phyloP scores from a whole-genome alignment of 2,888 invertebrate species.

The Leptopilina myrica region DNA sequence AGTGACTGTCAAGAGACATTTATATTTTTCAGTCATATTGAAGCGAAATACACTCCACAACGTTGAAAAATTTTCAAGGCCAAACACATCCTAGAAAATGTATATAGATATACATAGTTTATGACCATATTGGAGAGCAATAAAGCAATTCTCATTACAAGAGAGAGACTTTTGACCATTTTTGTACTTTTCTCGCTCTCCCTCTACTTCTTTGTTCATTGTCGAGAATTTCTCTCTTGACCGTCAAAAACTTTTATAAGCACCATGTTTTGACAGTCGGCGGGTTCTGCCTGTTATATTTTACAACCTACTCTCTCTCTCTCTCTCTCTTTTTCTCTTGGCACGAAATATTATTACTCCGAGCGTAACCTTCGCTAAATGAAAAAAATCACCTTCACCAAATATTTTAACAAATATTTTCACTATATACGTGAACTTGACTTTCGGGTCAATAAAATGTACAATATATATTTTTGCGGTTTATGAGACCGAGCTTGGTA shows the following conservation, averaged over 20 bases:
- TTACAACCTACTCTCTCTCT: constrained; percentile 59
- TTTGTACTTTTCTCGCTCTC: background rate
- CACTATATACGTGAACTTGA: constrained; percentile 2
- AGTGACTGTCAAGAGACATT: background rate
- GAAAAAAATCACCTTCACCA: constrained; percentile 1
- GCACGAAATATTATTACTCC: too few relatives aligned
- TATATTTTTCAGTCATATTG: constrained; percentile 38
- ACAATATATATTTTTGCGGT: constrained; percentile 31
- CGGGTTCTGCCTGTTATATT: constrained; percentile 72
- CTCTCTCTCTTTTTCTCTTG: background rate
- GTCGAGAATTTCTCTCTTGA: constrained; percentile 51
- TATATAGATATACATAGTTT: constrained; percentile 58
- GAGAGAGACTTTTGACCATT: constrained; percentile 42
- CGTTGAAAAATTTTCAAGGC: constrained; percentile 4
- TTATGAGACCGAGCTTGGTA: background rate
- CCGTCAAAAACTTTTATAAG: constrained; percentile 57
- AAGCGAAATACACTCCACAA: constrained; percentile 32
- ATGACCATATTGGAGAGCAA: constrained; percentile 66
- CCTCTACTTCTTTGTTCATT: constrained; percentile 47
- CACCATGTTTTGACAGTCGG: constrained; percentile 72
- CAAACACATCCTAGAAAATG: constrained; percentile 46
- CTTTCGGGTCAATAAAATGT: constrained; percentile 26
- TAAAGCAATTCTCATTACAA: constrained; percentile 63
- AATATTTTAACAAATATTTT: background rate
- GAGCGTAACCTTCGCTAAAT: constrained; percentile 15